phyloP scores from a whole-genome alignment of 2,888 invertebrate species.

The Rhodophaea formosa region DNA sequence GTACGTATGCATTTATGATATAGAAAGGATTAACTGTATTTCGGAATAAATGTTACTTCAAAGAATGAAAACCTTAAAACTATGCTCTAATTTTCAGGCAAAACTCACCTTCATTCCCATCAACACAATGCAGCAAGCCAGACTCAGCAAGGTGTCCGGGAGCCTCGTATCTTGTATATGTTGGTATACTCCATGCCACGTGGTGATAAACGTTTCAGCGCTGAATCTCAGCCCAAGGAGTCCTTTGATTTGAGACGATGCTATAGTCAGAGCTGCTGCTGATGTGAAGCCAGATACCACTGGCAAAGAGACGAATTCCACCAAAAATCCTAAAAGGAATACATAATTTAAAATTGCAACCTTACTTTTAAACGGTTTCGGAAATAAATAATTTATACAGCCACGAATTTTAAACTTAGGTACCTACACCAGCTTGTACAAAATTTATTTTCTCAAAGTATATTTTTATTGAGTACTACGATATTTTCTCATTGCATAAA shows the following conservation, averaged over 20 bases:
- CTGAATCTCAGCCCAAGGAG: constrained; percentile 82
- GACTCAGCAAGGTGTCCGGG: constrained; percentile 83
- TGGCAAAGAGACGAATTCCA: constrained; percentile 87
- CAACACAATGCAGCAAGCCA: constrained; percentile 81
- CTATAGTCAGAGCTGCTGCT: constrained; percentile 88
- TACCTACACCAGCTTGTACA: no score
- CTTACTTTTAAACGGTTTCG: no score
- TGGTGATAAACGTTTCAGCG: constrained; percentile 82
- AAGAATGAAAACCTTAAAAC: no score
- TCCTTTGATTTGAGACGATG: constrained; percentile 87
- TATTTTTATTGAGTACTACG: no score
- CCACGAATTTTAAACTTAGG: no score
- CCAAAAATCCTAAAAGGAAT: constrained; percentile 83
- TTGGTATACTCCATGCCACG: constrained; percentile 78
- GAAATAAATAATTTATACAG: no score
- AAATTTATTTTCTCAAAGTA: no score
- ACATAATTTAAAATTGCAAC: no score
- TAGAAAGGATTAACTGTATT: no score
- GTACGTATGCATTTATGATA: no score
- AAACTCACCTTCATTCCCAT: constrained; percentile 82
- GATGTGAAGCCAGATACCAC: constrained; percentile 89
- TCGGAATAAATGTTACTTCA: no score
- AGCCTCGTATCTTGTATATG: constrained; percentile 78
- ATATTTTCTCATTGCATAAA: no score
- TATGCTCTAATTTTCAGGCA: not conserved